Conservation (phyloP, 2,113 vertebrate species). For the Lepus europaeus region DNA sequence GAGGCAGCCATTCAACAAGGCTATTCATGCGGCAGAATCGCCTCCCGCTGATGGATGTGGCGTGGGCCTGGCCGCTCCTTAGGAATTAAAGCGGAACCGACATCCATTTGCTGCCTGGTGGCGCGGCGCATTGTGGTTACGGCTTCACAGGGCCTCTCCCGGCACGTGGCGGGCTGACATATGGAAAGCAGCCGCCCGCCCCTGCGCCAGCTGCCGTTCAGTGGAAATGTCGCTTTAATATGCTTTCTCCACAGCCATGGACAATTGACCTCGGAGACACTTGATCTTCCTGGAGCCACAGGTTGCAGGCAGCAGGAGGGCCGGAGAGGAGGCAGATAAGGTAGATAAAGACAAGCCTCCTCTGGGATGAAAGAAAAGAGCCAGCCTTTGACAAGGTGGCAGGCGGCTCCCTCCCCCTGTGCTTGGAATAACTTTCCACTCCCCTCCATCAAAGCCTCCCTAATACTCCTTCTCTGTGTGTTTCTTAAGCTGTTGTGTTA, state of each 20-base stretch:
- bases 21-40: conserved; percentile 62
- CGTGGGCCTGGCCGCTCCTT: conserved; percentile 61
- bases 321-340: neutral
- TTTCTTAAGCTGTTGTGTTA: neutral
- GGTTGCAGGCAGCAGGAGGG: conserved; percentile 32
- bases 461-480: neutral
- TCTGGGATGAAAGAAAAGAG: conserved; percentile 24
- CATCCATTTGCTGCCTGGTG: conserved; percentile 77
- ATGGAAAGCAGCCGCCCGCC: conserved; percentile 43
- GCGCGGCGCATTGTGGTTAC: conserved; percentile 53
- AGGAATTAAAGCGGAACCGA: conserved; percentile 74
- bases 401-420: neutral
- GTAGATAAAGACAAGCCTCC: neutral
- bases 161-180: neutral
- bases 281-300: conserved; percentile 48
- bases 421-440: neutral
- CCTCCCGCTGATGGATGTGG: conserved; percentile 75
- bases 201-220: neutral
- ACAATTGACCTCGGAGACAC: conserved; percentile 41
- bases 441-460: neutral
- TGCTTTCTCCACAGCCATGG: conserved; percentile 32
- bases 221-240: conserved; percentile 40
- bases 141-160: conserved; percentile 62
- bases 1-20: conserved; percentile 75
- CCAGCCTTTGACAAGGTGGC: neutral